phyloP scores from a whole-genome alignment of 2,113 vertebrate genomes.

The Psilopogon haemacephalus region DNA sequence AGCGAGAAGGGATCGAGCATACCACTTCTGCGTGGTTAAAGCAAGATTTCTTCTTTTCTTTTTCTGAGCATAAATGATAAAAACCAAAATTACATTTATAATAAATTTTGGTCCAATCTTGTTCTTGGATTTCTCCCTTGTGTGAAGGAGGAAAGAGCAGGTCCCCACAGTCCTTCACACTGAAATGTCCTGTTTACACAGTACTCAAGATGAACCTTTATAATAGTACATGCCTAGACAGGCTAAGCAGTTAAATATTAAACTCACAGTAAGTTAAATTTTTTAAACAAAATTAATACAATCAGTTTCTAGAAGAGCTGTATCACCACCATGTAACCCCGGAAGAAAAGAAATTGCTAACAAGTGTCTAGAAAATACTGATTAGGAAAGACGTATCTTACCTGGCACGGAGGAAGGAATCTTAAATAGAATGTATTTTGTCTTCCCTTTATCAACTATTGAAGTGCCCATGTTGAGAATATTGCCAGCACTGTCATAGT shows the following conservation, averaged over 20 bases:
- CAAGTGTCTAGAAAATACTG: neutral
- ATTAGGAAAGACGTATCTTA: slow-evolving; percentile 23
- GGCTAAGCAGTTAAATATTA: neutral
- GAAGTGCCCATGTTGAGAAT: slow-evolving; percentile 92
- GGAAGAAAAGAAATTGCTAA: neutral
- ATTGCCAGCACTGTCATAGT: slow-evolving; percentile 90
- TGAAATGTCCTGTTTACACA: neutral
- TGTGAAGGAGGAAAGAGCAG: neutral
- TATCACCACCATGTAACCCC: neutral
- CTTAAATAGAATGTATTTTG: slow-evolving; percentile 90
- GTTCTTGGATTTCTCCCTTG: neutral
- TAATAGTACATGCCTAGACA: neutral
- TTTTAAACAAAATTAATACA: neutral
- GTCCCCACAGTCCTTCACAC: neutral
- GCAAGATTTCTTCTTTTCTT: slow-evolving; percentile 64
- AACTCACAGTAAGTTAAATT: neutral
- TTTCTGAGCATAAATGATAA: slow-evolving; percentile 9
- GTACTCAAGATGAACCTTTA: neutral
- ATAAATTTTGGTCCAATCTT: neutral
- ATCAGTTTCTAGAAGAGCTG: neutral
- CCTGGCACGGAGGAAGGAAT: slow-evolving; percentile 81
- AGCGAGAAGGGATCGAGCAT: slow-evolving; percentile 83
- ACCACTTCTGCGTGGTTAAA: slow-evolving; percentile 80
- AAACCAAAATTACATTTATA: neutral
- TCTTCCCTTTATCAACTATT: slow-evolving; percentile 83